These are phyloP conservation scores for Crossaster papposus DNA, from an alignment of 53 echinoderm and acorn worm species.

Conservation along the genomic window DNA sequence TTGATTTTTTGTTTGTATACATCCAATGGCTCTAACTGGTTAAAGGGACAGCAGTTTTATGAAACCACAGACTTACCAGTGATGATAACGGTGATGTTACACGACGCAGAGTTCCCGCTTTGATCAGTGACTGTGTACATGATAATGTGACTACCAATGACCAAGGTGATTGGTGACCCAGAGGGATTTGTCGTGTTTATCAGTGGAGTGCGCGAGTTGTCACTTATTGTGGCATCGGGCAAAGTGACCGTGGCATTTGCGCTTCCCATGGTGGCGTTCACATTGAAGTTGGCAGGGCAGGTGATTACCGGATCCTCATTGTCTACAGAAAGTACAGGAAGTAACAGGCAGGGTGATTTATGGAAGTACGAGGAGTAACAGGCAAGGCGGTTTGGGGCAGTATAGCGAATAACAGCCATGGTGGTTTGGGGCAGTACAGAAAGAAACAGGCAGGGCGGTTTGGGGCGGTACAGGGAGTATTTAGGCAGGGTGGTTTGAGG, in stretches of 20 bases:
- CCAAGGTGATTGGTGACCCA: neutral
- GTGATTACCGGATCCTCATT: slow-evolving; percentile 24
- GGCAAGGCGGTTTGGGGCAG: too few species aligned
- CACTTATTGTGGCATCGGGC: neutral
- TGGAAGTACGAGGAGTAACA: too few species aligned
- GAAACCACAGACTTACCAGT: neutral
- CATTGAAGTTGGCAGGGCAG: slow-evolving; percentile 12
- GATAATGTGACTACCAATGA: neutral
- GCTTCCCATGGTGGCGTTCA: neutral
- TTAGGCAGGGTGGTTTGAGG: too few species aligned
- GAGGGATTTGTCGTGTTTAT: neutral
- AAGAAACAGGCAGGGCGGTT: neutral
- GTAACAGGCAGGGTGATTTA: too few species aligned
- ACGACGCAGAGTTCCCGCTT: neutral
- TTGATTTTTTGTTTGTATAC: too few species aligned
- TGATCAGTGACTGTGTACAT: slow-evolving; percentile 7
- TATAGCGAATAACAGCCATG: too few species aligned
- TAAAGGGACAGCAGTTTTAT: too few species aligned
- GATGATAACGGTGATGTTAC: neutral
- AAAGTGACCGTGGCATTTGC: neutral
- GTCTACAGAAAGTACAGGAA: too few species aligned
- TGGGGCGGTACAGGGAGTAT: too few species aligned
- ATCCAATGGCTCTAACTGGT: too few species aligned
- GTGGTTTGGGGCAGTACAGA: too few species aligned
- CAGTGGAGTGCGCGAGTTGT: neutral